Evolutionary conservation across 2,888 invertebrate species (phyloP).

Genomic region (Gasteruption jaculator): DNA sequence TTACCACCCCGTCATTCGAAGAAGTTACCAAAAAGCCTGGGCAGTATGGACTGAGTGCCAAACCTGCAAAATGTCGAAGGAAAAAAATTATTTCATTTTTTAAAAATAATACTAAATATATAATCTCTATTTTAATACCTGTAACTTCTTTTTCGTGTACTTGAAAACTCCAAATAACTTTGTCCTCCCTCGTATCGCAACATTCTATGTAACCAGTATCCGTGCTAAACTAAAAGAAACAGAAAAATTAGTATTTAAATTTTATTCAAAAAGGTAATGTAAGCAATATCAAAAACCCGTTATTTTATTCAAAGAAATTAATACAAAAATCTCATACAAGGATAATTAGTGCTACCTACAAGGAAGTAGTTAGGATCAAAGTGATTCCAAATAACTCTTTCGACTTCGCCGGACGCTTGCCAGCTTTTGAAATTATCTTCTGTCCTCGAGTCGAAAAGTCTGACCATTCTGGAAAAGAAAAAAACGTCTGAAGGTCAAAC

Average conservation of each 20-base stretch:
- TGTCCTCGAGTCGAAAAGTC: slow-evolving; percentile 77
- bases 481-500: too few relatives aligned
- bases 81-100: not conserved
- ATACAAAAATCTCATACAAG: not conserved
- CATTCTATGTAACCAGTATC: slow-evolving; percentile 56
- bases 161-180: slow-evolving; percentile 64
- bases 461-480: slow-evolving; percentile 57
- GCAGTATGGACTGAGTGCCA: slow-evolving; percentile 68
- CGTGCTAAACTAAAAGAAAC: slow-evolving; percentile 52
- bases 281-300: not conserved
- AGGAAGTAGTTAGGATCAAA: slow-evolving; percentile 75
- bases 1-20: slow-evolving; percentile 76
- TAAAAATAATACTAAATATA: not conserved
- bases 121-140: slow-evolving; percentile 51
- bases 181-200: slow-evolving; percentile 55
- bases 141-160: slow-evolving; percentile 85
- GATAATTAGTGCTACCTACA: slow-evolving; percentile 51
- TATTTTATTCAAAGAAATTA: slow-evolving; percentile 2
- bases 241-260: not conserved
- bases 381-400: slow-evolving; percentile 80
- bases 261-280: not conserved
- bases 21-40: slow-evolving; percentile 74
- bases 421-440: slow-evolving; percentile 62
- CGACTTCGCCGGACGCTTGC: slow-evolving; percentile 76
- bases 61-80: slow-evolving; percentile 56